phyloP scores from a whole-genome alignment of 2,797 vertebrate genomes.

The Microctenopoma lineatum region DNA sequence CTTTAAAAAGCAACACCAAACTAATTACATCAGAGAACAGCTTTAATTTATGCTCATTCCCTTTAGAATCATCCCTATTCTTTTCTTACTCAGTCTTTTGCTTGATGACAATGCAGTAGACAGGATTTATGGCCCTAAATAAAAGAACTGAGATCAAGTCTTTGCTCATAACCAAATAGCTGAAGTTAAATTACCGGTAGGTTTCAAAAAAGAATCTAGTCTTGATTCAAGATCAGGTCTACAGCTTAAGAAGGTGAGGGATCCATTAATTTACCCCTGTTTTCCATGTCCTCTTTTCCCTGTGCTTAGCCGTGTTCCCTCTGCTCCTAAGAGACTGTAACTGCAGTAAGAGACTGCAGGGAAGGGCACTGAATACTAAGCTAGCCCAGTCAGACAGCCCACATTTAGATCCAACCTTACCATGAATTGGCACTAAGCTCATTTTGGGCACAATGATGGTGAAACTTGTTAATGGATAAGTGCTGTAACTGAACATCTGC shows the following conservation, averaged over 20 bases:
- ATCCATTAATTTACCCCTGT: conserved; percentile 41
- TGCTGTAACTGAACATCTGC: conserved; percentile 48
- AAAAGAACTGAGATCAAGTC: not conserved
- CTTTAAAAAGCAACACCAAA: conserved; percentile 14
- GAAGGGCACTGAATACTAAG: conserved; percentile 63
- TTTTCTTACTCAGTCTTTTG: not conserved
- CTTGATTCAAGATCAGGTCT: conserved; percentile 1
- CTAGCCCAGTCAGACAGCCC: conserved; percentile 51
- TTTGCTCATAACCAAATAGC: not conserved
- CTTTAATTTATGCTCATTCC: conserved; percentile 1
- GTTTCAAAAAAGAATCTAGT: conserved; percentile 4
- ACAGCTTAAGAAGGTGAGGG: conserved; percentile 25
- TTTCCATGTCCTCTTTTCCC: conserved; percentile 37
- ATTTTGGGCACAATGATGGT: conserved; percentile 18
- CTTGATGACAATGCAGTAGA: not conserved
- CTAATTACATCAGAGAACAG: conserved; percentile 3
- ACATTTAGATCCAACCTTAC: conserved; percentile 51
- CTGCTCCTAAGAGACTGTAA: conserved; percentile 46
- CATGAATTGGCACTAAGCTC: conserved; percentile 44
- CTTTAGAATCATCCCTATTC: conserved; percentile 1
- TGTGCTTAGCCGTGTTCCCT: conserved; percentile 30
- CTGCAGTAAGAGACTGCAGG: conserved; percentile 63
- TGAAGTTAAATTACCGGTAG: not conserved
- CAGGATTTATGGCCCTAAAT: not conserved
- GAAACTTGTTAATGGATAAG: conserved; percentile 45